These are phyloP conservation scores for Osmoderma eremita DNA, from an alignment of 2,888 invertebrate species.

Conservation along the genomic window DNA sequence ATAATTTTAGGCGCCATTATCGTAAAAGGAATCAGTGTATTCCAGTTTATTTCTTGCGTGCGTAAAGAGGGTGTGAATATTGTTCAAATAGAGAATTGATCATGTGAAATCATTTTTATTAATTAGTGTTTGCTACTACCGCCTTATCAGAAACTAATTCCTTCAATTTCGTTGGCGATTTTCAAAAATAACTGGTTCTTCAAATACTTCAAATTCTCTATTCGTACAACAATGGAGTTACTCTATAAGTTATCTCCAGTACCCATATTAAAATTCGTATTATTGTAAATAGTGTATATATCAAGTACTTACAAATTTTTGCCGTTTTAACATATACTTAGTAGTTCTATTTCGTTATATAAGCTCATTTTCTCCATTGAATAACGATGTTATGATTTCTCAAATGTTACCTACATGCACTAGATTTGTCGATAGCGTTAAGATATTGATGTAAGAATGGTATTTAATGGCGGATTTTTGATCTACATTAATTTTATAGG, in stretches of 20 bases:
- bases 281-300: constrained; percentile 31
- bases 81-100: no score
- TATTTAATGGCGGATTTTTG: constrained; percentile 6
- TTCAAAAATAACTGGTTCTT: no score
- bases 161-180: no score
- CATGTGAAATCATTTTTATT: no score
- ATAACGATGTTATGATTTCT: constrained; percentile 14
- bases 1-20: not conserved
- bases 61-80: not conserved
- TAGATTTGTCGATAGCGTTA: not conserved
- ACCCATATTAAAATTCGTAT: constrained; percentile 12
- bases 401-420: not conserved
- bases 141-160: not conserved
- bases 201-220: no score
- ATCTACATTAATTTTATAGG: not conserved
- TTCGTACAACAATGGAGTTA: no score
- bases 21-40: not conserved
- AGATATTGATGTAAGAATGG: constrained; percentile 9
- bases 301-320: constrained; percentile 31
- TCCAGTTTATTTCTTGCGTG: not conserved
- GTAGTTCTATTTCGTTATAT: constrained; percentile 3
- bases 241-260: not conserved
- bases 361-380: constrained; percentile 5
- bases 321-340: not conserved
- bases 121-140: not conserved